phyloP scores from a whole-genome alignment of 2,113 vertebrate species.

The Pyxicephalus adspersus region DNA sequence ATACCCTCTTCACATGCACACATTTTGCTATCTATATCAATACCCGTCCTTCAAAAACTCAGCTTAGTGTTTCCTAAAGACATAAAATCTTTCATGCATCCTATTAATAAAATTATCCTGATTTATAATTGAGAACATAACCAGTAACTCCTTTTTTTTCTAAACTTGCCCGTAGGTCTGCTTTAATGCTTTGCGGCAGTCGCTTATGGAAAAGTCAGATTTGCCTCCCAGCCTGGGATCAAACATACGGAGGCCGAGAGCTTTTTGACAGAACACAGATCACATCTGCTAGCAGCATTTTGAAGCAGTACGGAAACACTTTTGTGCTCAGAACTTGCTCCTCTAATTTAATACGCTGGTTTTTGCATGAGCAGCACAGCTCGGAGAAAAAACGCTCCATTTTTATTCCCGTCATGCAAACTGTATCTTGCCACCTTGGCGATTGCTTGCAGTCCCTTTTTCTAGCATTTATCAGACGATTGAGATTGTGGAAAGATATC shows the following conservation, averaged over 20 bases:
- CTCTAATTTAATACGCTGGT: slow-evolving; percentile 2
- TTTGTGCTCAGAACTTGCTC: background rate
- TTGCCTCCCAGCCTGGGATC: background rate
- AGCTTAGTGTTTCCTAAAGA: too few relatives aligned
- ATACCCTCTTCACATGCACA: too few relatives aligned
- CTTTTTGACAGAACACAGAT: slow-evolving; percentile 1
- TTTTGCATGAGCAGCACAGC: slow-evolving; percentile 1
- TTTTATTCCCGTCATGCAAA: slow-evolving; percentile 46
- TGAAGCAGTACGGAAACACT: background rate
- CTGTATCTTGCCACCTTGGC: slow-evolving; percentile 9
- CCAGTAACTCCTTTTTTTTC: too few relatives aligned
- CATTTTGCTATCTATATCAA: too few relatives aligned
- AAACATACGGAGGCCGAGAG: background rate
- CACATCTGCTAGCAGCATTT: slow-evolving; percentile 12
- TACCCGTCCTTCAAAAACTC: too few relatives aligned
- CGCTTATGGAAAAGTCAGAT: too few relatives aligned
- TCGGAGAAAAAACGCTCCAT: background rate
- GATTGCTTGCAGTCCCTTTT: slow-evolving; percentile 19
- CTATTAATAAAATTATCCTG: too few relatives aligned
- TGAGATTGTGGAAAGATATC: slow-evolving; percentile 35
- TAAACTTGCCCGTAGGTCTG: too few relatives aligned
- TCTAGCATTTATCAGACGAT: slow-evolving; percentile 40
- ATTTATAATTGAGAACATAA: too few relatives aligned
- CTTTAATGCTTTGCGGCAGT: too few relatives aligned
- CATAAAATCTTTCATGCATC: too few relatives aligned